Percentiles rank a stretch among this genome's conserved stretches.
Conservation (phyloP, 1,140 invertebrate species). For the Helicoverpa armigera region DNA sequence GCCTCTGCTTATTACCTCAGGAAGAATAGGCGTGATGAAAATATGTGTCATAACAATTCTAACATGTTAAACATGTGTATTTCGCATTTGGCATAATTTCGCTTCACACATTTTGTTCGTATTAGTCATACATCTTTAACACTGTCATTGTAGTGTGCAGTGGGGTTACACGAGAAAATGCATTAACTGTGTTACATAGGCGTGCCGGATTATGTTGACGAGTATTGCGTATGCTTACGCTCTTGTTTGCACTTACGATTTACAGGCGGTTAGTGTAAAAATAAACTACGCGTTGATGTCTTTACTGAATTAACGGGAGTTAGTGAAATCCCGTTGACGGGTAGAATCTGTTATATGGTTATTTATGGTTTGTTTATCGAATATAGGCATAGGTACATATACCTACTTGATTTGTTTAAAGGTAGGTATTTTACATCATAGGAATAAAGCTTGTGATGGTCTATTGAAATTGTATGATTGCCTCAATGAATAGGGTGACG, state of each 20-base stretch:
- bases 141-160: slow-evolving; percentile 11
- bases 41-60: not conserved
- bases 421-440: too few species aligned
- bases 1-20: too few species aligned
- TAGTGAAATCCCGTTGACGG: not conserved
- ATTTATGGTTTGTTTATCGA: too few species aligned
- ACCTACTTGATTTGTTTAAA: too few species aligned
- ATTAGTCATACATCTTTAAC: slow-evolving; percentile 45
- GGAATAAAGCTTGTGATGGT: too few species aligned
- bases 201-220: slow-evolving; percentile 59
- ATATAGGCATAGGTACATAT: too few species aligned
- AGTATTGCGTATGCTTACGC: slow-evolving; percentile 55
- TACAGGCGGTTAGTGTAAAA: slow-evolving; percentile 2
- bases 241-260: slow-evolving; percentile 18
- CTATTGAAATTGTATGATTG: too few species aligned
- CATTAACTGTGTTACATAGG: slow-evolving; percentile 43
- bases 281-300: not conserved
- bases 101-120: slow-evolving; percentile 29
- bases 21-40: too few species aligned
- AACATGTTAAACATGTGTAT: not conserved
- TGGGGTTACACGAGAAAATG: slow-evolving; percentile 36
- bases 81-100: slow-evolving; percentile 1
- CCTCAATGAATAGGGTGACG: too few species aligned
- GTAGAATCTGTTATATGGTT: too few species aligned
- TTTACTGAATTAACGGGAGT: not conserved